A percentile compares a stretch with the other conserved stretches of the same genome.
phyloP scores from a whole-genome alignment of 2,113 vertebrate genomes.

The Hydrolagus affinis region DNA sequence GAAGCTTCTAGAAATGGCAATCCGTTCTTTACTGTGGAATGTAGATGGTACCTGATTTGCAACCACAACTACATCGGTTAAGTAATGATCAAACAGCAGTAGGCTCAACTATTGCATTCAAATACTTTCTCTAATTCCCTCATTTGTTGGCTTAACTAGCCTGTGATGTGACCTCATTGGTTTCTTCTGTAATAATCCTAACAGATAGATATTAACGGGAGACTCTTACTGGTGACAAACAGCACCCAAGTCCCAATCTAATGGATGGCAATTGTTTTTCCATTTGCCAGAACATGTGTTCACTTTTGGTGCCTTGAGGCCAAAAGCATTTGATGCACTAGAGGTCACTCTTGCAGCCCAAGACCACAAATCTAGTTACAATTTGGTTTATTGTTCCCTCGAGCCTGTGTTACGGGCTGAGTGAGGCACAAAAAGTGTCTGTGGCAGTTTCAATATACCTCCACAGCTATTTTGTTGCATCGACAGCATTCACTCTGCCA shows the following conservation, averaged over 20 bases:
- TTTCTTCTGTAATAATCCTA: too few species aligned
- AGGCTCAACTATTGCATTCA: neutral
- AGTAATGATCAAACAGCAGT: neutral
- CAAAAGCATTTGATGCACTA: conserved; percentile 6
- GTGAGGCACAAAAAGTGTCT: neutral
- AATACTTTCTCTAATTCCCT: neutral
- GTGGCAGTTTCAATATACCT: neutral
- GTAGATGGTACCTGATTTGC: neutral
- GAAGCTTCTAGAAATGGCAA: neutral
- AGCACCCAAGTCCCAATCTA: too few species aligned
- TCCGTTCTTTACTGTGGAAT: neutral
- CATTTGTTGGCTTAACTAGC: too few species aligned
- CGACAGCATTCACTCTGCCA: neutral
- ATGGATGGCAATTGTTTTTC: too few species aligned
- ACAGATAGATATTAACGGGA: too few species aligned
- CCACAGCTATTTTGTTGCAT: conserved; percentile 3
- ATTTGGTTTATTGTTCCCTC: neutral
- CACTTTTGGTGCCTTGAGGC: neutral
- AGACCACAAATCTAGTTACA: neutral
- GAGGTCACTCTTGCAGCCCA: conserved; percentile 10
- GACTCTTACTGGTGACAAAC: too few species aligned
- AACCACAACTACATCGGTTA: neutral
- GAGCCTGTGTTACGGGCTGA: neutral
- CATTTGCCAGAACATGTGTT: neutral
- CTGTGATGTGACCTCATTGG: too few species aligned